Evolutionary conservation across 2,888 invertebrate species (phyloP), one percentile per base, ranked within the genome.

Genomic region (Galerucella pusilla): DNA sequence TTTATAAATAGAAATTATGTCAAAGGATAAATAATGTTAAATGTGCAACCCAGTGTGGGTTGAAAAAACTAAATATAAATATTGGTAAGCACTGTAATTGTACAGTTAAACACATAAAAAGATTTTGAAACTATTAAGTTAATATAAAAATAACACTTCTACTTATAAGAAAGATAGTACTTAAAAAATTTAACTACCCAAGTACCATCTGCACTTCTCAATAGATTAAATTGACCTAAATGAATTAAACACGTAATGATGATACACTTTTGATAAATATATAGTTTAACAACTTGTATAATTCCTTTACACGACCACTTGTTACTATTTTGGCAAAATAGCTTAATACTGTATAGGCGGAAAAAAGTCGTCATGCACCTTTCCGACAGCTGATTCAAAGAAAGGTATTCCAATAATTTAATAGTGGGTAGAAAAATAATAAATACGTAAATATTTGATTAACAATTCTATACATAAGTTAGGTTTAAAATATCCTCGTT

Each of bases 1-100:
- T 46, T 65, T 81, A 80, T 80, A 77, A 80, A 80, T 81, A 81
- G 79, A 75, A 42, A 73, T 81, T 80, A 79, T 79, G 80, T 80
- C 80, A 81, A 79, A 71, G 46, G 66, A 75, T 70, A 79, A 79
- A 78, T 79, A 69, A 71, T 78, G 46, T 73, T 80, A 78, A 69
- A 71, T 78, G 54, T 73, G 70, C 25, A 72, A 77, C 66, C 78
- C 76, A 68, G 75, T 75, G 68, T 72, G 79, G n/a, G 57, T 20
- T 20, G 9, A n/a, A 14, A 54, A 57, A 16, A 57, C 57, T 78
- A 77, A 78, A 78, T 70, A 68, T 71, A 61, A 71, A 70, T 66
- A 52, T 63, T 59, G 16, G 65, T 70, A 71, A 74, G 49, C 49
- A 71, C 61, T 59, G 28, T 66, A 59, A 52, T 60, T 16, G 57